Base-by-base conservation (phyloP, 2,888 invertebrate genomes). In the Heliconius ethilla region DNA sequence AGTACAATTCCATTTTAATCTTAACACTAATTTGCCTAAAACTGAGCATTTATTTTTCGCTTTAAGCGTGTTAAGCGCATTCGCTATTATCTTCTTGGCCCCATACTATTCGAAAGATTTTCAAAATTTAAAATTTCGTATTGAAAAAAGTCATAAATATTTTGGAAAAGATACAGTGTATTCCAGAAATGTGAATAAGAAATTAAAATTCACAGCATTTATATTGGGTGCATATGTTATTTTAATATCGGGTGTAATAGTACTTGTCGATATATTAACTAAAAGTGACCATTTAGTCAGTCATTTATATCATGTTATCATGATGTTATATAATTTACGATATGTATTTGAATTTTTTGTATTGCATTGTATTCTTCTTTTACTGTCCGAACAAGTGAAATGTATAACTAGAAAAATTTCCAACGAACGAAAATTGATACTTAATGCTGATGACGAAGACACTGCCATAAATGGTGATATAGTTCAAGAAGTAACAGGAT, bases 341-440 rank as follows among this genome's bases (percentile, higher is more conserved):
- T 72, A n/a, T 25, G 1, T 59, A 25, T 59, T 72, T 59, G 72
- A 72, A 72, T 72, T 59, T n/a, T 15, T 59, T 37, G 25, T 59
- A 33, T 59, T 72, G 18, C 33, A 72, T 37, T 33, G n/a, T 59
- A 6, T 72, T 0, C 33, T 72, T 15, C 4, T 37, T 13, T 33
- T 76, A 66, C 22, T 76, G 10, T 76, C 76, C 13, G 76, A 76
- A 29, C 76, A 76, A 66, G 37, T 76, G 0, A 72, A 76, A 27
- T 76, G 33, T 76, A 27, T 76, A 13, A 66, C 55, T 5, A 65
- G 76, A 76, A 76, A 33, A 55, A 76, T 76, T 37, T 37, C 51
- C 13, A 27, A 72, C 51, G 72, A 72, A 27, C 27, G 65, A 70
- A 65, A 62, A 15, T 59, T 59, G 4, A 37, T 37, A 7, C 15